phyloP scores from a whole-genome alignment of 2,113 vertebrate species.

The Halichoerus grypus region DNA sequence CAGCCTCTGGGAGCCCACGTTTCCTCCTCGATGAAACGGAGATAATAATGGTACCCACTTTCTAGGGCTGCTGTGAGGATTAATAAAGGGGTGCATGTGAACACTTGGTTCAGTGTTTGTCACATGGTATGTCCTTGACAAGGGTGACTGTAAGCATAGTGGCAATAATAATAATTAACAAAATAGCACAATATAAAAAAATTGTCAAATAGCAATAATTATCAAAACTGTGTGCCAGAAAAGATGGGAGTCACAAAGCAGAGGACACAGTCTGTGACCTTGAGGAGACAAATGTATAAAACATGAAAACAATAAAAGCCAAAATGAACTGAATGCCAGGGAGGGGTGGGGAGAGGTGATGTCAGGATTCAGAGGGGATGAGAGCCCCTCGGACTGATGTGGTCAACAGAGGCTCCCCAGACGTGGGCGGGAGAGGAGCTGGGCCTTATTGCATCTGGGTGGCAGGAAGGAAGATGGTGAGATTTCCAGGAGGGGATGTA shows the following conservation, averaged over 20 bases:
- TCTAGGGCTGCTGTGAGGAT: not conserved
- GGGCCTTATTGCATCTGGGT: not conserved
- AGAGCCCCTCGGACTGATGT: not conserved
- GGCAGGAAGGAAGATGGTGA: not conserved
- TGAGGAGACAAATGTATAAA: not conserved
- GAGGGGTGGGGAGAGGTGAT: not conserved
- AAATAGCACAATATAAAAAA: not conserved
- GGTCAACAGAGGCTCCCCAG: not conserved
- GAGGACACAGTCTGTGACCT: not conserved
- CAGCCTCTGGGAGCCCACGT: not conserved
- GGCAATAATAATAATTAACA: not conserved
- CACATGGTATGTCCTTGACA: not conserved
- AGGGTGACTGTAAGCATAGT: not conserved
- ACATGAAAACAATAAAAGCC: not conserved
- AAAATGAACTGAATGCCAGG: not conserved
- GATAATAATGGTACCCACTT: not conserved
- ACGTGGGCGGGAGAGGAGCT: not conserved
- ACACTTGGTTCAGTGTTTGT: not conserved
- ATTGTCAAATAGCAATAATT: not conserved
- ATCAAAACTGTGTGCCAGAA: not conserved
- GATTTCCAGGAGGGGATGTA: not conserved
- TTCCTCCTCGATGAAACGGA: fast-evolving
- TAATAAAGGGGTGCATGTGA: not conserved
- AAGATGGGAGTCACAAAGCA: not conserved
- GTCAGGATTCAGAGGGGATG: not conserved